These are phyloP conservation scores for Elaphurus davidianus DNA, from an alignment of 2,113 vertebrate species.

Conservation along the genomic window DNA sequence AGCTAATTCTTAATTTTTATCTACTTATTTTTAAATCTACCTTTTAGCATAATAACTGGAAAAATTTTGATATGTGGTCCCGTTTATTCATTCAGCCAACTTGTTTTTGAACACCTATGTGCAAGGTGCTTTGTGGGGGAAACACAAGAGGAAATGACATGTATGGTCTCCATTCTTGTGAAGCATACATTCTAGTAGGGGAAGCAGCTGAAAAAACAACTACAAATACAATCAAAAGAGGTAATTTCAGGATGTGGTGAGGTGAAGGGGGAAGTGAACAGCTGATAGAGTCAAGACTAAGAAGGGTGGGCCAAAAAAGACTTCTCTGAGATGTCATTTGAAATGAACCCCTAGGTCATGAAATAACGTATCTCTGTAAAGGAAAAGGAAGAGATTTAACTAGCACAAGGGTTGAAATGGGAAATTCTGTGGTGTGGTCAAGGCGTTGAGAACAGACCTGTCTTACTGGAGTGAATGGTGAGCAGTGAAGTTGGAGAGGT, in stretches of 20 bases:
- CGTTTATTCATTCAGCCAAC: neutral
- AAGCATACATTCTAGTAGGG: neutral
- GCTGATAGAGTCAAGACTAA: neutral
- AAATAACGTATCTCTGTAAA: neutral
- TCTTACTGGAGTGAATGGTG: fast-evolving
- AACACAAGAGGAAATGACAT: neutral
- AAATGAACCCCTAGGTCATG: neutral
- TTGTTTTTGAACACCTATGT: neutral
- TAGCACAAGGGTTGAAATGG: neutral
- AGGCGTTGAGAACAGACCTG: neutral
- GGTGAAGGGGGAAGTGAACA: neutral
- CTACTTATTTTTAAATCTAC: neutral
- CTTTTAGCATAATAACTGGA: neutral
- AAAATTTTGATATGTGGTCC: neutral
- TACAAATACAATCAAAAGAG: neutral
- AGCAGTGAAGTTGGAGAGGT: neutral
- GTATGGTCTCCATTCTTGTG: neutral
- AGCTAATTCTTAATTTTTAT: neutral
- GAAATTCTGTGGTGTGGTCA: neutral
- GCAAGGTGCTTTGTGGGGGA: neutral
- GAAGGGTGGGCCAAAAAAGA: neutral
- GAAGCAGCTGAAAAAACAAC: neutral
- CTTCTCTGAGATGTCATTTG: neutral
- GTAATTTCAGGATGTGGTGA: neutral
- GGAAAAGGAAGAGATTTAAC: neutral